Evolutionary conservation across 2,888 invertebrate species (phyloP).

Genomic region (Volucella inflata): DNA sequence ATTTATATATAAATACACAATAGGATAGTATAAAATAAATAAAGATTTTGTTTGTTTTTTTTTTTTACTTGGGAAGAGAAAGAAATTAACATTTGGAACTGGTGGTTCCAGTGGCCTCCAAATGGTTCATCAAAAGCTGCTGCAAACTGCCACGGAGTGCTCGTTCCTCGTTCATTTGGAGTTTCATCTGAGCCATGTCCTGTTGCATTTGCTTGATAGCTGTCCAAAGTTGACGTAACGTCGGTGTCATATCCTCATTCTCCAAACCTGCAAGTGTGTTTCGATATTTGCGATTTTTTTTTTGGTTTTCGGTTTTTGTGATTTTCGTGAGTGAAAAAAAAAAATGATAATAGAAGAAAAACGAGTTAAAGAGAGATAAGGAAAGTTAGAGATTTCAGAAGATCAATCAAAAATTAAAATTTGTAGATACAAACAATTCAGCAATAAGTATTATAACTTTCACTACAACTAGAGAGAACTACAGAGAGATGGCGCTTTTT

Average conservation of each 20-base stretch:
- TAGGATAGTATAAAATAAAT: slow-evolving; percentile 35
- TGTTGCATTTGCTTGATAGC: slow-evolving; percentile 83
- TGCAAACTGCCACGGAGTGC: slow-evolving; percentile 83
- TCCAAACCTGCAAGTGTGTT: slow-evolving; percentile 81
- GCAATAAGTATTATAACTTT: slow-evolving; percentile 10
- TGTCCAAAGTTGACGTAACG: slow-evolving; percentile 83
- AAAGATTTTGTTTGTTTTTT: slow-evolving; percentile 4
- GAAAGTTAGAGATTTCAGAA: slow-evolving; percentile 21
- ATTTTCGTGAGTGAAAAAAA: slow-evolving; percentile 23
- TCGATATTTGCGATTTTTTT: slow-evolving; percentile 43
- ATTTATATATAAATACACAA: slow-evolving; percentile 59
- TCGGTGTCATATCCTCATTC: slow-evolving; percentile 84
- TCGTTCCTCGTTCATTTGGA: slow-evolving; percentile 83
- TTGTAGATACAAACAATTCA: slow-evolving; percentile 27
- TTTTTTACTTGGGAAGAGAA: background rate
- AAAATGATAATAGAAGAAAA: slow-evolving; percentile 37
- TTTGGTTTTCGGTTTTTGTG: slow-evolving; percentile 39
- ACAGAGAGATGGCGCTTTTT: slow-evolving; percentile 47
- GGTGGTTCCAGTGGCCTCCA: slow-evolving; percentile 82
- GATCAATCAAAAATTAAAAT: slow-evolving; percentile 26
- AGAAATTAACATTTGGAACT: slow-evolving; percentile 76
- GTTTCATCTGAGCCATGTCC: slow-evolving; percentile 83
- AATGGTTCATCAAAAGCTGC: slow-evolving; percentile 83
- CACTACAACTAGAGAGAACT: slow-evolving; percentile 22
- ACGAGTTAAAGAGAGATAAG: slow-evolving; percentile 24